phyloP scores from a whole-genome alignment of 92 coral and sea anemone species.

The Anthopleura xanthogrammica region DNA sequence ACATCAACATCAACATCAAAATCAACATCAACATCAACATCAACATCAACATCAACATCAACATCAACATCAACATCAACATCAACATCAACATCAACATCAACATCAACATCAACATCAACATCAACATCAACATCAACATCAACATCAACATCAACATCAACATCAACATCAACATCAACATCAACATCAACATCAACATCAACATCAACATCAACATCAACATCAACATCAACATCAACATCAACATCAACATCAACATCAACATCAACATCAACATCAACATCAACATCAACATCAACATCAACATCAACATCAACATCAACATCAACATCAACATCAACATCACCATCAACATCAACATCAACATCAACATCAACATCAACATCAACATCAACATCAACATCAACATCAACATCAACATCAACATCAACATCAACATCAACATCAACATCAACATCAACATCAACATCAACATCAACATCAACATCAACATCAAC shows the following conservation, averaged over 20 bases:
- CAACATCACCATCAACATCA: conserved; percentile 7
- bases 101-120: no score
- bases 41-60: no score
- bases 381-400: conserved; percentile 13
- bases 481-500: neutral
- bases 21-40: no score
- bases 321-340: conserved; percentile 2
- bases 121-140: no score
- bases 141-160: no score
- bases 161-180: neutral
- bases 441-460: conserved; percentile 1
- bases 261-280: conserved; percentile 9
- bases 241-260: neutral
- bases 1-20: no score
- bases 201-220: neutral
- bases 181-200: neutral
- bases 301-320: conserved; percentile 15
- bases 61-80: no score
- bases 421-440: conserved; percentile 7
- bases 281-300: neutral
- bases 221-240: neutral
- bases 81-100: no score
- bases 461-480: neutral
- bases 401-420: conserved; percentile 3
- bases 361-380: neutral